Evolutionary conservation across 2,113 vertebrate species (phyloP).

Genomic region (Trogon melanurus): DNA sequence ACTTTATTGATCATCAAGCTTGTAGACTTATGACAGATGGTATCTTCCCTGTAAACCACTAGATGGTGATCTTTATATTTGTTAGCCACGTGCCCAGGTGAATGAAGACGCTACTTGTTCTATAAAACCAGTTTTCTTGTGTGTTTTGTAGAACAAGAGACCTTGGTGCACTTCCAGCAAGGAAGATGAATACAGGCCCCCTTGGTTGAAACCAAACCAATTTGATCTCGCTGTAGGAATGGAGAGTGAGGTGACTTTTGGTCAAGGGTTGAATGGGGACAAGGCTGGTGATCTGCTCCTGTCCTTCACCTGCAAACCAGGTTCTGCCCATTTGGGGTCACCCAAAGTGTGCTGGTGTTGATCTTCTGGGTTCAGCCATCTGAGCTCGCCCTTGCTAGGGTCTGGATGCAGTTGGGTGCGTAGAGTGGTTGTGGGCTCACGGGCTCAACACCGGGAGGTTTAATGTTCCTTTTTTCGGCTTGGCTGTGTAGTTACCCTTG

Average conservation of each 20-base stretch:
- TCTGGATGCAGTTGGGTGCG: not conserved
- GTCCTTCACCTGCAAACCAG: not conserved
- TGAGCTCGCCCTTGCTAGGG: not conserved
- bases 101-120: not conserved
- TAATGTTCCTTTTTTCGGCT: not conserved
- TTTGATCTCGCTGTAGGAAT: not conserved
- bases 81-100: constrained; percentile 43
- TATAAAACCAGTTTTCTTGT: not conserved
- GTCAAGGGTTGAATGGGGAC: not conserved
- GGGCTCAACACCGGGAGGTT: not conserved
- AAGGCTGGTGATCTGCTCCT: not conserved
- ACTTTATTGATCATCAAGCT: not conserved
- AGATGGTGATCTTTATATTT: constrained; percentile 71
- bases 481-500: not conserved
- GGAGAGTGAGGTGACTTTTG: not conserved
- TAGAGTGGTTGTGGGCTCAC: not conserved
- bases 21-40: not conserved
- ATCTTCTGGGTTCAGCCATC: not conserved
- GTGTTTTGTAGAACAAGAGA: not conserved
- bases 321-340: not conserved
- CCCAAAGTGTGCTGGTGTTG: not conserved
- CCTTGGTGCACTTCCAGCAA: not conserved
- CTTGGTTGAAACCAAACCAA: not conserved
- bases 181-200: not conserved
- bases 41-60: constrained; percentile 48